These are phyloP conservation scores for Leuciscus idus DNA, from an alignment of 2,113 vertebrate genomes.

Conservation along the genomic window DNA sequence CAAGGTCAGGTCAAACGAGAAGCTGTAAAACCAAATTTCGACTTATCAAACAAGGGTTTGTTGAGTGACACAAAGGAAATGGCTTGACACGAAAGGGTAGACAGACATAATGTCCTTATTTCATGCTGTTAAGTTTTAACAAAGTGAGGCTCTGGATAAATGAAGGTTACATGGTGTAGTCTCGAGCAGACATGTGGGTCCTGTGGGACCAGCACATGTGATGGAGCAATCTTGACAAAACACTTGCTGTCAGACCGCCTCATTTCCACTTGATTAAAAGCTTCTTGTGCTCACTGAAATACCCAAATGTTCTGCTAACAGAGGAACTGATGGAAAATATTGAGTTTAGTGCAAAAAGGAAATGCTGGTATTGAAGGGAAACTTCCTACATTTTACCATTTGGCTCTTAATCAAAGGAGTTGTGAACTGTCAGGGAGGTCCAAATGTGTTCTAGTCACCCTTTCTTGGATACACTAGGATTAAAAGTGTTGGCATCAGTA, in stretches of 20 bases:
- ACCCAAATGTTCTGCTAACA: background rate
- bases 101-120: constrained; percentile 27
- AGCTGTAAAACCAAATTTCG: constrained; percentile 25
- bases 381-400: constrained; percentile 5
- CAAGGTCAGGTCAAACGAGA: constrained; percentile 23
- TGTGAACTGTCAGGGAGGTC: constrained; percentile 20
- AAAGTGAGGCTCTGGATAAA: constrained; percentile 34
- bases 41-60: constrained; percentile 49
- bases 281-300: constrained; percentile 4
- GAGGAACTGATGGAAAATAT: background rate
- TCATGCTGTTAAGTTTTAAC: constrained; percentile 41
- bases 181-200: constrained; percentile 23
- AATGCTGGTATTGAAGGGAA: constrained; percentile 22
- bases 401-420: constrained; percentile 8
- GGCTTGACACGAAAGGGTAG: constrained; percentile 34
- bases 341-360: constrained; percentile 2
- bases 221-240: constrained; percentile 28
- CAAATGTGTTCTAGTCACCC: background rate
- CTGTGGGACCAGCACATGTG: constrained; percentile 32
- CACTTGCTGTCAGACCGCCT: background rate
- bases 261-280: constrained; percentile 37
- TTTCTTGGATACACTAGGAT: background rate
- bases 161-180: background rate
- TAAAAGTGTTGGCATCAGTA: background rate
- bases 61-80: constrained; percentile 20